Evolutionary conservation across 2,888 invertebrate species (phyloP).

Genomic region (Lasioglossum marginatum): DNA sequence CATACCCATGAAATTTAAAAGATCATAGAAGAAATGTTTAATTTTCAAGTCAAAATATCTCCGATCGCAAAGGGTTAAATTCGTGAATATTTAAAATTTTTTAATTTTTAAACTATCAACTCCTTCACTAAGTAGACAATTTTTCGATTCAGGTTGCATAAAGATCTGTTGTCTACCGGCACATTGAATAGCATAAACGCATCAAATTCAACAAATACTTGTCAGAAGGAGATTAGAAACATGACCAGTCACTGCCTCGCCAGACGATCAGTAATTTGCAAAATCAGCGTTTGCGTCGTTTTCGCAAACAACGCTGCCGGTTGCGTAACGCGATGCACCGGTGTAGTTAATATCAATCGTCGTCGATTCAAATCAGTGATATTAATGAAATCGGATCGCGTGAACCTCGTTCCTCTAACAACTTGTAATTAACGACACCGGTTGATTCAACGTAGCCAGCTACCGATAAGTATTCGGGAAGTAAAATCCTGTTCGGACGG

Average conservation of each 20-base stretch:
- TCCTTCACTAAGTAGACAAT: no score
- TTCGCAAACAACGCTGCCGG: neutral
- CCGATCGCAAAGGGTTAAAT: no score
- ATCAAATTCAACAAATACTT: no score
- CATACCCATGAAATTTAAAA: no score
- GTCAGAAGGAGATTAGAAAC: neutral
- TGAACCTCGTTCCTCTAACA: neutral
- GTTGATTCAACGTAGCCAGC: neutral
- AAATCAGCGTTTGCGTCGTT: neutral
- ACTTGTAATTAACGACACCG: constrained; percentile 21
- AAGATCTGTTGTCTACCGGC: no score
- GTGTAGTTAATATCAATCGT: constrained; percentile 4
- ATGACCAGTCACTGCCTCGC: neutral
- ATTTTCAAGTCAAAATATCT: no score
- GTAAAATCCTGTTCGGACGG: constrained; percentile 13
- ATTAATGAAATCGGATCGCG: constrained; percentile 6
- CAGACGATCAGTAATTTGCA: neutral
- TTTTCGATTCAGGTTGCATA: no score
- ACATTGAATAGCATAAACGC: no score
- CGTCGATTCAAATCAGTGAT: neutral
- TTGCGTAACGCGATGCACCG: neutral
- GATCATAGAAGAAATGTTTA: no score
- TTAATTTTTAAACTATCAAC: no score
- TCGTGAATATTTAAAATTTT: no score
- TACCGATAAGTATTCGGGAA: constrained; percentile 24